Percentiles rank a stretch among this genome's conserved stretches.
These are phyloP conservation scores for Gortyna flavago DNA, from an alignment of 2,888 invertebrate genomes.

Conservation along the genomic window DNA sequence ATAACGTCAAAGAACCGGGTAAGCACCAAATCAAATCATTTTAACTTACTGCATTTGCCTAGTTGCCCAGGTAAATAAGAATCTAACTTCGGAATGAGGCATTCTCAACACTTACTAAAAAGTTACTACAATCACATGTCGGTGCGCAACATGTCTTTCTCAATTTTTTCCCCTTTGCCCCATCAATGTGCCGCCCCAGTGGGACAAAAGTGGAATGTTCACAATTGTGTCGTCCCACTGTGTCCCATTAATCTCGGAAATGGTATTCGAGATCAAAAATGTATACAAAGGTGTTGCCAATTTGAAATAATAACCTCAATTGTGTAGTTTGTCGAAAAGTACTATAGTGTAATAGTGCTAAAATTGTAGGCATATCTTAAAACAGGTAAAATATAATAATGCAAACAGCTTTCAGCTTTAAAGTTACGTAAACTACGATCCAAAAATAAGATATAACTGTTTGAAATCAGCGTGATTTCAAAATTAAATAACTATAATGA, in stretches of 20 bases:
- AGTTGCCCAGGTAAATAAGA: neutral
- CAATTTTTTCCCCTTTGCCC: neutral
- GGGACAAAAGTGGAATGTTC: neutral
- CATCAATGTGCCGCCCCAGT: neutral
- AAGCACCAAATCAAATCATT: conserved; percentile 3
- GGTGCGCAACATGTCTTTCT: neutral
- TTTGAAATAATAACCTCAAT: too few species aligned
- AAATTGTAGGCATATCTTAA: too few species aligned
- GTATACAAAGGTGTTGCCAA: too few species aligned
- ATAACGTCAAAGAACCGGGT: neutral
- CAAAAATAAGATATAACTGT: too few species aligned
- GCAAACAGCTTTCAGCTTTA: too few species aligned
- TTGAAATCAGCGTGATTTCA: too few species aligned
- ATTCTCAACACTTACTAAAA: neutral
- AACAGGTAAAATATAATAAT: too few species aligned
- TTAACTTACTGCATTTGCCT: neutral
- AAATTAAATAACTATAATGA: too few species aligned
- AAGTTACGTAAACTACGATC: too few species aligned
- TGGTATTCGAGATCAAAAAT: too few species aligned
- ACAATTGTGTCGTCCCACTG: neutral
- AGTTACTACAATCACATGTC: neutral
- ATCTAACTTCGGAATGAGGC: neutral
- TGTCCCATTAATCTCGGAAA: neutral
- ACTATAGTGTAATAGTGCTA: too few species aligned
- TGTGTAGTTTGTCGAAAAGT: too few species aligned